Evolutionary conservation across 2,888 invertebrate species (phyloP), one percentile per base, ranked within the genome.

Genomic region (Drosophila peninsularis): DNA sequence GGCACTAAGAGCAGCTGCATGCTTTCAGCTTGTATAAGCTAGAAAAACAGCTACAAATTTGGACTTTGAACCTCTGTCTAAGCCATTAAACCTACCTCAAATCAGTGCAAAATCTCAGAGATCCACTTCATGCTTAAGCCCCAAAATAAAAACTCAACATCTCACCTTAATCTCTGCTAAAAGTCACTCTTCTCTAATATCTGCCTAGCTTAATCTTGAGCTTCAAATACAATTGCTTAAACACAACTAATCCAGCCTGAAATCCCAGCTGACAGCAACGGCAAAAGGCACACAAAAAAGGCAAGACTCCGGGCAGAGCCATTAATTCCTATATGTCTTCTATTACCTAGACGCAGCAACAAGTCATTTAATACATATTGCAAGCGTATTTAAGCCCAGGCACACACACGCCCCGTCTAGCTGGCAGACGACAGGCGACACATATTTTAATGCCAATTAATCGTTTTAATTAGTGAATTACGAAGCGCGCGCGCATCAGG

Each of bases 401-500:
- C 44, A 41, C 14, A 42, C 0, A 27, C 21, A 41, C 34, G 19
- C 50, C 11, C 21, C 36, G 11, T n/a, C 9, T 10, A 4, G 24
- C 24, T n/a, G 44, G 14, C 5, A 49, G 24, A n/a, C 39, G 24
- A n/a, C 39, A 30, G 37, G 55, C 60, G 49, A 44, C 49, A 58
- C 24, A 24, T 42, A 70, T 62, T 62, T 62, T 77, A 80, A 78
- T 66, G 61, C 68, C 63, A 62, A 69, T 80, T 76, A 78, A 72
- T 69, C 80, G 60, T 44, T 78, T 80, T 80, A 80, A 78, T 78
- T 78, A 78, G 54, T 39, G 56, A 63, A 50, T 72, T 61, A 63
- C 36, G 27, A 45, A 49, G 42, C 39, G 47, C 56, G 47, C 56
- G 49, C 37, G 14, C 41, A 42, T 56, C 17, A 0, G 21, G 21